Conservation (phyloP, 2,888 invertebrate species). For the Cheilosia variabilis region DNA sequence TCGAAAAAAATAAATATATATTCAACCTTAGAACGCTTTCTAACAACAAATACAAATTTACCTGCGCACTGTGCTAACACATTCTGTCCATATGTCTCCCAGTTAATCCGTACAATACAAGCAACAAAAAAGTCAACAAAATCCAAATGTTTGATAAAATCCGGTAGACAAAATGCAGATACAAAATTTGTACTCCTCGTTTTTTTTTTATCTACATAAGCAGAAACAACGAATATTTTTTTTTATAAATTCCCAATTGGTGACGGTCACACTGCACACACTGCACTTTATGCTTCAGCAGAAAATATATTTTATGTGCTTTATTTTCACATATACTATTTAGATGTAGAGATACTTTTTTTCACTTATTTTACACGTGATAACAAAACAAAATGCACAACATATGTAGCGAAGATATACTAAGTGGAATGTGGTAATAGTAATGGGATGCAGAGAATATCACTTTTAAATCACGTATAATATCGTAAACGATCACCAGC, state of each 20-base stretch:
- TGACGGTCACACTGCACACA: slow-evolving; percentile 75
- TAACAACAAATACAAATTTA: slow-evolving; percentile 44
- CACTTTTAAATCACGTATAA: slow-evolving; percentile 23
- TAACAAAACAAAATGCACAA: slow-evolving; percentile 70
- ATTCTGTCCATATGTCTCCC: slow-evolving; percentile 67
- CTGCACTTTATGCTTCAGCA: slow-evolving; percentile 72
- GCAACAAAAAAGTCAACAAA: slow-evolving; percentile 33
- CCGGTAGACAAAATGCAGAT: slow-evolving; percentile 53
- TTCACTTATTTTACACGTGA: slow-evolving; percentile 73
- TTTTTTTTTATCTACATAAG: slow-evolving; percentile 59
- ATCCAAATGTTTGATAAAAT: slow-evolving; percentile 71
- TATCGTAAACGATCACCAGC: slow-evolving; percentile 49
- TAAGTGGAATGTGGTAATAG: slow-evolving; percentile 53
- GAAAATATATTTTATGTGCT: slow-evolving; percentile 43
- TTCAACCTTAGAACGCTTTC: background rate
- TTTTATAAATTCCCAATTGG: slow-evolving; percentile 67
- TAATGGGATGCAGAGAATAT: slow-evolving; percentile 35
- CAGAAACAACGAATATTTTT: slow-evolving; percentile 52
- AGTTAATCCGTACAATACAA: slow-evolving; percentile 68
- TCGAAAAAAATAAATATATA: background rate
- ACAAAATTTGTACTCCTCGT: slow-evolving; percentile 36
- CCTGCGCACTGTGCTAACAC: slow-evolving; percentile 74
- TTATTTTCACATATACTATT: slow-evolving; percentile 47
- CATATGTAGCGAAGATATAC: slow-evolving; percentile 45
- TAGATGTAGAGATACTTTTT: slow-evolving; percentile 35